A percentile compares a stretch with the other conserved stretches of the same genome.
These are phyloP conservation scores for Heptranchias perlo DNA, from an alignment of 2,113 vertebrate species.

Conservation along the genomic window DNA sequence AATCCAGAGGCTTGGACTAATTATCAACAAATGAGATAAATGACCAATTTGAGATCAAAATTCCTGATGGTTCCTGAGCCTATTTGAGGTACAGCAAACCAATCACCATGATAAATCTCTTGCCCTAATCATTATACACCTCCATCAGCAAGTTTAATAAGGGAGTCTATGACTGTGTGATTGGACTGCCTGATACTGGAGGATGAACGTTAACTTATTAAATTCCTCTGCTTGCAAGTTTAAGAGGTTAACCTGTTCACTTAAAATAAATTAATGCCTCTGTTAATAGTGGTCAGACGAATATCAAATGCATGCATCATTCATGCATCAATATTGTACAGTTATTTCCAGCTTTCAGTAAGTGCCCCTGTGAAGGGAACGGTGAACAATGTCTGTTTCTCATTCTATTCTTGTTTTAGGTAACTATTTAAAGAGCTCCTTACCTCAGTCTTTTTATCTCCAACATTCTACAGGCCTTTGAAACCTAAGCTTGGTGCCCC, in stretches of 20 bases:
- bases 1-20: neutral
- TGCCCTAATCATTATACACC: neutral
- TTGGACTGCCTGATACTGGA: neutral
- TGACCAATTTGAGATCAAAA: neutral
- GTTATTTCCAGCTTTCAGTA: neutral
- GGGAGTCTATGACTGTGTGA: neutral
- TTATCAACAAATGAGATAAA: neutral
- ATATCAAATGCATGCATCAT: neutral
- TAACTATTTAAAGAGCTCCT: neutral
- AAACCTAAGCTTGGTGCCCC: neutral
- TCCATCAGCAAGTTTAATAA: neutral
- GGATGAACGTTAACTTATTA: neutral
- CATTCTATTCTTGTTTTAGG: neutral
- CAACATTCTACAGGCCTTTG: neutral
- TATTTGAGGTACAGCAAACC: neutral
- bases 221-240: neutral
- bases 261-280: neutral
- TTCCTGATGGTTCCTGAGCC: neutral
- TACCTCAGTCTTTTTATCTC: neutral
- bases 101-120: neutral
- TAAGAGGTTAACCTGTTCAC: neutral
- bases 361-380: neutral
- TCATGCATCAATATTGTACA: neutral
- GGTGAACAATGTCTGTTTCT: neutral
- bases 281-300: neutral